Conservation (phyloP, 2,797 vertebrate genomes). For the Gouania willdenowi region DNA sequence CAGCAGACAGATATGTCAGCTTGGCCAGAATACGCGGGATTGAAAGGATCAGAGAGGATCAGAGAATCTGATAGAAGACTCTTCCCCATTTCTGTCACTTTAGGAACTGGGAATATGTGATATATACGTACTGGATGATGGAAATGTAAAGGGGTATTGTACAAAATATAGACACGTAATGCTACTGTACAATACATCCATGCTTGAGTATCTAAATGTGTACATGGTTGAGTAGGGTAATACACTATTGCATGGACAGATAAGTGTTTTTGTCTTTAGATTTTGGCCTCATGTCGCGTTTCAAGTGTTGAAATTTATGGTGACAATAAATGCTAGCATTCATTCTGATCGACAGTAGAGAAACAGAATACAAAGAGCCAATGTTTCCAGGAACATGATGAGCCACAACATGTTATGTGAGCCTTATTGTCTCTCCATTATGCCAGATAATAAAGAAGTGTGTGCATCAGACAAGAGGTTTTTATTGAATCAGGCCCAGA, state of each 20-base stretch:
- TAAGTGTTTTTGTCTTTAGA: no score
- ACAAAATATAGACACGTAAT: background rate
- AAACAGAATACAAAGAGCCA: constrained; percentile 11
- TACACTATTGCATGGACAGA: no score
- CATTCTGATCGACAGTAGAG: constrained; percentile 21
- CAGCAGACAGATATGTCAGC: constrained; percentile 39
- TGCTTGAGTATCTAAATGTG: background rate
- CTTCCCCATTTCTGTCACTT: constrained; percentile 24
- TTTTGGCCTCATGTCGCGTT: no score
- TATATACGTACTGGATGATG: constrained; percentile 7
- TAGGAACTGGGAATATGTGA: constrained; percentile 2
- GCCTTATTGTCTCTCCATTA: constrained; percentile 68
- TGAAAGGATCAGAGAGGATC: constrained; percentile 28
- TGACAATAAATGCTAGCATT: constrained; percentile 3
- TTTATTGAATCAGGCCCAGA: constrained; percentile 68
- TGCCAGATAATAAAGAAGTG: constrained; percentile 62
- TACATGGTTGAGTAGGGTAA: no score
- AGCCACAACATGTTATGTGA: constrained; percentile 51
- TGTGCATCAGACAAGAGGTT: constrained; percentile 70
- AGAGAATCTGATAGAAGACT: constrained; percentile 26
- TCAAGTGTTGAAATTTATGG: no score
- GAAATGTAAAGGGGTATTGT: background rate
- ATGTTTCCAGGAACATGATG: constrained; percentile 55
- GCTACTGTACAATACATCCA: no score
- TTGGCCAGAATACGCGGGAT: constrained; percentile 25